Evolutionary conservation across 92 coral and sea anemone genomes (phyloP), one percentile per base, ranked within the genome.

Genomic region (Phenganax stokvisi): DNA sequence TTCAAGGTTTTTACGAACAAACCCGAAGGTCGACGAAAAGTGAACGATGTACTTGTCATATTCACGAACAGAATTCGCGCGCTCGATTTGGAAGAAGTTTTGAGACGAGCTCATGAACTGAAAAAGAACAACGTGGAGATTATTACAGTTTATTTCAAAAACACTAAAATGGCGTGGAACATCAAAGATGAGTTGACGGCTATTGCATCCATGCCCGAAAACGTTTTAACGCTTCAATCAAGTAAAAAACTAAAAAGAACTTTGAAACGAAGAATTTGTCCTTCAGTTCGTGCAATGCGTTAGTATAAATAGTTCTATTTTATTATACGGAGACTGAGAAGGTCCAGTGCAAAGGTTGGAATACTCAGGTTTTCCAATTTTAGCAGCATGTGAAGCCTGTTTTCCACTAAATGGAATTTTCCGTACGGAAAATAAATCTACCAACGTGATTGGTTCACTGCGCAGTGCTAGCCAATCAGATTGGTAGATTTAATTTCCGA

Each of bases 131-230:
- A 64, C 12, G 83, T 79, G 15, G 83, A 79, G 37, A 79, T 79
- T 53, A 79, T 79, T 9, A 79, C 83, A 3, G 83, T 79, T 30
- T 56, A 54, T 47, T 16, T 65, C 6, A 58, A 63, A 47, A 2
- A 12, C 27, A 79, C 73, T 9, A 79, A 64, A 16, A 63, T 79
- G 25, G 15, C 69, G 72, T 79, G 83, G 83, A 79, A 65, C 57
- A 54, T 79, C 12, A 79, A 64, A 37, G 83, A 79, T 31, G 83
- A 79, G 74, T 51, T 79, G 60, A 79, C 83, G 8, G 83, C 83
- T 15, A 54, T 79, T 13, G 83, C 83, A 54, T 79, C 83, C 51
- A 79, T 63, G 16, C 61, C 83, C 27, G 29, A 64, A 53, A 79
- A 79, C 65, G 74, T 79, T 17, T 69, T 79, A 13, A 63, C 74